Evolutionary conservation across 2,113 vertebrate genomes (phyloP).

Genomic region (Entomyzon cyanotis): DNA sequence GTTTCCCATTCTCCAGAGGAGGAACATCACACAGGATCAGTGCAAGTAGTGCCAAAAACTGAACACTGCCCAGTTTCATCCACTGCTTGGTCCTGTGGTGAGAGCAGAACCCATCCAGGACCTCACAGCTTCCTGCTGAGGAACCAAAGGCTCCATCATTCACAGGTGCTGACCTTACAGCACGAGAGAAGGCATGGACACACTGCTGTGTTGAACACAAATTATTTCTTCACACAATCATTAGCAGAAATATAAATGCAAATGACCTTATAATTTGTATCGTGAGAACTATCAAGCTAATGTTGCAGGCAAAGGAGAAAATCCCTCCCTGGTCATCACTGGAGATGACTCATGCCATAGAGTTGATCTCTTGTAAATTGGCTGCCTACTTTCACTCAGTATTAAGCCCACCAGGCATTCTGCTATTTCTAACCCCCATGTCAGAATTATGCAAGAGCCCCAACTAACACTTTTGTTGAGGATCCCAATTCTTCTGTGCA

Average conservation of each 20-base stretch:
- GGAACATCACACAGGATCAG: background rate
- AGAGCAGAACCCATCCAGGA: background rate
- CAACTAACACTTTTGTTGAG: background rate
- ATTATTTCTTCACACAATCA: background rate
- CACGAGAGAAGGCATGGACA: accelerated
- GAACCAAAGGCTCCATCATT: background rate
- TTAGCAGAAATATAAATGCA: background rate
- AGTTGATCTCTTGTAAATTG: background rate
- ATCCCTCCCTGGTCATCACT: background rate
- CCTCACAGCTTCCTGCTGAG: background rate
- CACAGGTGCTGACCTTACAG: background rate
- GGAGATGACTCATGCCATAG: background rate
- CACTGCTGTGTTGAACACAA: background rate
- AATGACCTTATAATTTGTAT: background rate
- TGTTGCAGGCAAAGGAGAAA: background rate
- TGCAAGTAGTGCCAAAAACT: background rate
- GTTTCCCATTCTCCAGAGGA: background rate
- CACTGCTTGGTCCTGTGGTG: background rate
- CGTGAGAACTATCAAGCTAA: background rate
- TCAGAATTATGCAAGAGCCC: background rate
- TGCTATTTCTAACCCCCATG: background rate
- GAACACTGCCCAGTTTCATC: background rate
- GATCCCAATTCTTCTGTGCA: background rate
- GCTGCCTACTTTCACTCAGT: background rate
- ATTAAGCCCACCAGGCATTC: background rate